phyloP scores from a whole-genome alignment of 2,113 vertebrate species.

The Chrysemys picta region DNA sequence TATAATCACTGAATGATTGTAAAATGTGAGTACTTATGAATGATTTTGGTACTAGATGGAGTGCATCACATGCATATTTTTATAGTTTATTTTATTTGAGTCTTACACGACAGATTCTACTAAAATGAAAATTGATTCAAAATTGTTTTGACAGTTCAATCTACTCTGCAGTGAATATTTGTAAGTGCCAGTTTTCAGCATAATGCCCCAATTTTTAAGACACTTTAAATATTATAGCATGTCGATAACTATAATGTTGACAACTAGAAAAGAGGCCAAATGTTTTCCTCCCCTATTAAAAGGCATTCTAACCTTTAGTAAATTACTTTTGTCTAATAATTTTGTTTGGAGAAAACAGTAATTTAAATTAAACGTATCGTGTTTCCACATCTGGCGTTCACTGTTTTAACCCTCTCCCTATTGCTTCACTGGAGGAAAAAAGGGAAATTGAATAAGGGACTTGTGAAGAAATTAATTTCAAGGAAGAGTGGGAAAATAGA shows the following conservation, averaged over 20 bases:
- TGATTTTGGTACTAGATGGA: background rate
- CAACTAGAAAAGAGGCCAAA: background rate
- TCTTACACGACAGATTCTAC: background rate
- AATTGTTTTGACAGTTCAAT: background rate
- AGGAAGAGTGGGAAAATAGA: background rate
- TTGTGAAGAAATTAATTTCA: background rate
- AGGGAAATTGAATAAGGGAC: too few species aligned
- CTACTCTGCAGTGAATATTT: background rate
- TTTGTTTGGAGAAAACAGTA: background rate
- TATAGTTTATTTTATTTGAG: background rate
- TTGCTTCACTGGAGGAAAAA: background rate
- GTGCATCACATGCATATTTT: background rate
- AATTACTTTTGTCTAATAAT: background rate
- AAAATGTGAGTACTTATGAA: background rate
- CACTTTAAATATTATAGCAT: background rate
- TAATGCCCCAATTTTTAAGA: background rate
- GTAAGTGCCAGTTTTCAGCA: background rate
- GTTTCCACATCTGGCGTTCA: background rate
- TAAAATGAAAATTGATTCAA: background rate
- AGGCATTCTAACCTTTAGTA: background rate
- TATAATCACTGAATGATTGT: background rate
- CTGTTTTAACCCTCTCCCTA: background rate
- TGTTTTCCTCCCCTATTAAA: background rate
- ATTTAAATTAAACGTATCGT: background rate
- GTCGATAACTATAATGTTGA: background rate